These are phyloP conservation scores for Araneus ventricosus DNA, from an alignment of 1,140 invertebrate species.

Conservation along the genomic window DNA sequence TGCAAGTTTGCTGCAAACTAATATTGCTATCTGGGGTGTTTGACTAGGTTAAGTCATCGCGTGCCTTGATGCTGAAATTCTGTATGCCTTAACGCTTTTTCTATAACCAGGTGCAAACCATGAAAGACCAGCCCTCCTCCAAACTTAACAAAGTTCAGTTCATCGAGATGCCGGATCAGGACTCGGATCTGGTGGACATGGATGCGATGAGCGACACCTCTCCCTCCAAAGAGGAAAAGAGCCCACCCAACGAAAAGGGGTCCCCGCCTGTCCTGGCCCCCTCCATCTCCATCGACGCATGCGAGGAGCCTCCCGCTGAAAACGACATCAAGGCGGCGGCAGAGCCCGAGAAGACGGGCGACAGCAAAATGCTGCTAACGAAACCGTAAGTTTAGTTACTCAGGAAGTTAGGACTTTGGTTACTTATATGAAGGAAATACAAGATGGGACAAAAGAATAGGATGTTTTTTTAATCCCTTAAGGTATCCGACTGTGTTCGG, in stretches of 20 bases:
- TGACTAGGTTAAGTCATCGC: too few relatives aligned
- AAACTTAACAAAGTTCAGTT: constrained; percentile 73
- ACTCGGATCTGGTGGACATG: constrained; percentile 36
- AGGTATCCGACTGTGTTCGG: too few relatives aligned
- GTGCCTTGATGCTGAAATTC: not conserved
- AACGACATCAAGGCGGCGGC: constrained; percentile 52
- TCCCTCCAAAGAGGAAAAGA: constrained; percentile 10
- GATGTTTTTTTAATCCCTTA: too few relatives aligned
- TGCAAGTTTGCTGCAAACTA: too few relatives aligned
- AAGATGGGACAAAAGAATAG: too few relatives aligned
- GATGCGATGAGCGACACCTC: constrained; percentile 8
- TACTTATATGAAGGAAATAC: not conserved
- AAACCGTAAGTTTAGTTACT: constrained; percentile 53
- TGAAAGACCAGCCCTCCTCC: not conserved
- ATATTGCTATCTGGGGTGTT: too few relatives aligned
- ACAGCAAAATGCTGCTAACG: constrained; percentile 45
- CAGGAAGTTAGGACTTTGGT: too few relatives aligned
- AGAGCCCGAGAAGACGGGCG: not conserved
- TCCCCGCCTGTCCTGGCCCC: constrained; percentile 59
- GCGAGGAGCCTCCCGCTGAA: constrained; percentile 49
- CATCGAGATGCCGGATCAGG: constrained; percentile 74
- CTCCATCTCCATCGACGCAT: constrained; percentile 64
- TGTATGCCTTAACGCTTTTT: too few relatives aligned
- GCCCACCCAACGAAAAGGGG: constrained; percentile 15
- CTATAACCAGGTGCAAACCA: too few relatives aligned